phyloP scores from a whole-genome alignment of 2,113 vertebrate genomes.

The Sinosuthora webbiana region DNA sequence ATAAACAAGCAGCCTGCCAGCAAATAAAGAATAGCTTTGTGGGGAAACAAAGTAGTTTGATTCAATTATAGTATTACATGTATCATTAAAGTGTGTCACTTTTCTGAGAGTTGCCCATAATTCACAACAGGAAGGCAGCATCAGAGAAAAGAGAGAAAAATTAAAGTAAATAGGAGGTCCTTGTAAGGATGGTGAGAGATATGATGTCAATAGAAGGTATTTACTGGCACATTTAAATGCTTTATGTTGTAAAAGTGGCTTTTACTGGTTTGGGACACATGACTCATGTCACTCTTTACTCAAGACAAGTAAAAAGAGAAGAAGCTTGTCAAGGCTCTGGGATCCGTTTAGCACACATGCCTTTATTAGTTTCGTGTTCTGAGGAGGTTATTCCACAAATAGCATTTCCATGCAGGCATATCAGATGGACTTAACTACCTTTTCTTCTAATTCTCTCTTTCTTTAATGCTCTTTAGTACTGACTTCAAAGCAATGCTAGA shows the following conservation, averaged over 20 bases:
- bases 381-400: not conserved
- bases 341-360: not conserved
- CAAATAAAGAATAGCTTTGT: not conserved
- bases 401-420: not conserved
- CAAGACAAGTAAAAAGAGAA: not conserved
- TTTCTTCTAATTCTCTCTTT: not conserved
- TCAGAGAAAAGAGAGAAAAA: not conserved
- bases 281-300: not conserved
- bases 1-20: slow-evolving; percentile 27
- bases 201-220: not conserved
- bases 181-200: not conserved
- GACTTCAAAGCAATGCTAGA: not conserved
- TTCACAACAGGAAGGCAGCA: not conserved
- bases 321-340: not conserved
- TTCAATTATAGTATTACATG: slow-evolving; percentile 23
- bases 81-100: not conserved
- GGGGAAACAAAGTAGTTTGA: slow-evolving; percentile 5
- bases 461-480: not conserved
- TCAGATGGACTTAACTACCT: not conserved
- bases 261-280: not conserved
- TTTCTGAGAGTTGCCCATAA: not conserved
- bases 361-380: not conserved
- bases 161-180: not conserved
- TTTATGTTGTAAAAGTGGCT: not conserved
- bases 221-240: not conserved